Base-by-base conservation (phyloP, 2,113 vertebrate genomes). In the Misgurnus anguillicaudatus region DNA sequence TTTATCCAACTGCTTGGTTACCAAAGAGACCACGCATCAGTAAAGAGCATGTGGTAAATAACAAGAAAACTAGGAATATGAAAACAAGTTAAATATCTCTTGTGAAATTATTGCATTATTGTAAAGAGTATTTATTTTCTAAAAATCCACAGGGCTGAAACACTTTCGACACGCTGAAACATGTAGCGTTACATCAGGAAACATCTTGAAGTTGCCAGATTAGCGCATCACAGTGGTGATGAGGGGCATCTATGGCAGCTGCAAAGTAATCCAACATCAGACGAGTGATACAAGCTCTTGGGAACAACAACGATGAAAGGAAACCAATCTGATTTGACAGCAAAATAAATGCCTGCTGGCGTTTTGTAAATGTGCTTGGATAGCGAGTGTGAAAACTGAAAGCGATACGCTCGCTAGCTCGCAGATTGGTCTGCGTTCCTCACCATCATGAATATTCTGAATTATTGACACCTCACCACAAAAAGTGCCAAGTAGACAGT, bases 341-440 rank as follows among this genome's bases (percentile, higher is more conserved):
- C 87, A 89, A 88, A 88, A 90, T 90, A 86, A 82, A 74, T 88
- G 85, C 88, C 88, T 90, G 75, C 76, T 83, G 83, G 85, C 81
- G 36, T 68, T 65, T 81, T 83, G 78, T 86, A 81, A 84, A 84
- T 86, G 72, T 74, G 81, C 80, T 81, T 64, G 83, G 60, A 57
- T 80, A 80, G 57, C 62, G 79, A 76, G 81, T 75, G 81, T 62
- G 74, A 86, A 78, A 75, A 80, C 71, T 74, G 63, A 73, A 85
- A 70, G 67, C 79, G 78, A 83, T 80, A 81, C 53, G 21, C 64
- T 24, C 70, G 42, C 73, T 68, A 58, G 74, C 31, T 16, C 57
- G 45, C 36, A 76, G 75, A 86, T 82, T 84, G 83, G 78, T 80
- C 85, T 85, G 85, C 83, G 60, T 64, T 61, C 79, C 58, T 70